Evolutionary conservation across 1,140 invertebrate species (phyloP).

Genomic region (Psilanteris sp.): DNA sequence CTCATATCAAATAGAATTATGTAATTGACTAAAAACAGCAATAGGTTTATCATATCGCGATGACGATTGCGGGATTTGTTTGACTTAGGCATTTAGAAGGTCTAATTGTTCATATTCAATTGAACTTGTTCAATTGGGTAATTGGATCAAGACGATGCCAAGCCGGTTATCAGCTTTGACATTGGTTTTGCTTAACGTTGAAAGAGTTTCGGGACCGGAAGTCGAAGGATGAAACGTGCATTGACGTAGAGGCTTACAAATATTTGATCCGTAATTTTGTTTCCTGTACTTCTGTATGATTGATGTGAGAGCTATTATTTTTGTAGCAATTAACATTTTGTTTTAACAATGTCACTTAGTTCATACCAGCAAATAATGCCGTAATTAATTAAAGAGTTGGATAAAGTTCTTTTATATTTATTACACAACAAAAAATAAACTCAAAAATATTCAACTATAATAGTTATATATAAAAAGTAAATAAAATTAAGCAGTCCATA

Average conservation of each 20-base stretch:
- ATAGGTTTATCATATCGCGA: conserved; percentile 24
- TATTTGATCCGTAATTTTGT: conserved; percentile 1
- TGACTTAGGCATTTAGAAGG: conserved; percentile 7
- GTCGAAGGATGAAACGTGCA: neutral
- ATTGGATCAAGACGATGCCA: conserved; percentile 14
- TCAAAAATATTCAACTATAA: too few relatives aligned
- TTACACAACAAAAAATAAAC: too few relatives aligned
- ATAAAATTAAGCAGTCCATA: too few relatives aligned
- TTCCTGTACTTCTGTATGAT: too few relatives aligned
- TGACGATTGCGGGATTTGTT: conserved; percentile 14
- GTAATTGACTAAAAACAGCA: conserved; percentile 3
- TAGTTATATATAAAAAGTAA: too few relatives aligned
- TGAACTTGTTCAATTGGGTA: conserved; percentile 32
- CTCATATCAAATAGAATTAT: neutral
- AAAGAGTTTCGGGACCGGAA: conserved; percentile 1
- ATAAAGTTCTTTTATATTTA: too few relatives aligned
- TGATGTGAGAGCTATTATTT: too few relatives aligned
- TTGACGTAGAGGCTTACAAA: neutral
- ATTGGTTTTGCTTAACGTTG: conserved; percentile 8
- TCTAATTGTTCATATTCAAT: conserved; percentile 21
- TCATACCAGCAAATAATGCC: too few relatives aligned
- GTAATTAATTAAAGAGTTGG: too few relatives aligned
- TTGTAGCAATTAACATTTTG: too few relatives aligned
- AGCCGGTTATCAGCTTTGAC: conserved; percentile 16
- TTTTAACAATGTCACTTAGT: too few relatives aligned